phyloP scores from a whole-genome alignment of 2,888 invertebrate genomes.

The Cactoblastis cactorum region DNA sequence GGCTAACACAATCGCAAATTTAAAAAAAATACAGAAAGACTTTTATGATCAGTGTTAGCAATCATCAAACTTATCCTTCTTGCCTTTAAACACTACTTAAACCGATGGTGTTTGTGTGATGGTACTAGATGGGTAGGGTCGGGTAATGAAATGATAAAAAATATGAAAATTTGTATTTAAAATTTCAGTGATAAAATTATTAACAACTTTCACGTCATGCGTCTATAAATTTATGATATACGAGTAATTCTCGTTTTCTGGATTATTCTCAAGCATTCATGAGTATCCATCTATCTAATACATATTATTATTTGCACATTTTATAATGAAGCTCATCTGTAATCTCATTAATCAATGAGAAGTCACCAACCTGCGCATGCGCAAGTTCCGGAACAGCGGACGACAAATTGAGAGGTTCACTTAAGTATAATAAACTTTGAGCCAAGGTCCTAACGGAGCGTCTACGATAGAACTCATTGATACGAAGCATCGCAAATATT shows the following conservation, averaged over 20 bases:
- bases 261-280: too few relatives aligned
- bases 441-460: slow-evolving; percentile 13
- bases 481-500: slow-evolving; percentile 17
- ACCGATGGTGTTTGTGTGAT: too few relatives aligned
- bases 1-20: not conserved
- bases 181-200: too few relatives aligned
- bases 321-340: not conserved
- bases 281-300: too few relatives aligned
- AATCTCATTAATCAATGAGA: not conserved
- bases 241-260: too few relatives aligned
- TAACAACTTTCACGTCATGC: too few relatives aligned
- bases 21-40: not conserved
- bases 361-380: slow-evolving; percentile 1
- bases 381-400: slow-evolving; percentile 37
- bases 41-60: too few relatives aligned
- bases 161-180: too few relatives aligned
- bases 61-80: too few relatives aligned
- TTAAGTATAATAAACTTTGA: slow-evolving; percentile 14
- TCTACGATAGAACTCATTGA: slow-evolving; percentile 22
- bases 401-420: slow-evolving; percentile 23
- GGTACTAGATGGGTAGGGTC: too few relatives aligned
- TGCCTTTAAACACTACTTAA: too few relatives aligned
- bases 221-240: too few relatives aligned
- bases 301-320: not conserved
- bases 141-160: not conserved